A percentile compares a stretch with the other conserved stretches of the same genome.
These are phyloP conservation scores for Centropus bengalensis DNA, from an alignment of 2,113 vertebrate genomes.

Conservation along the genomic window DNA sequence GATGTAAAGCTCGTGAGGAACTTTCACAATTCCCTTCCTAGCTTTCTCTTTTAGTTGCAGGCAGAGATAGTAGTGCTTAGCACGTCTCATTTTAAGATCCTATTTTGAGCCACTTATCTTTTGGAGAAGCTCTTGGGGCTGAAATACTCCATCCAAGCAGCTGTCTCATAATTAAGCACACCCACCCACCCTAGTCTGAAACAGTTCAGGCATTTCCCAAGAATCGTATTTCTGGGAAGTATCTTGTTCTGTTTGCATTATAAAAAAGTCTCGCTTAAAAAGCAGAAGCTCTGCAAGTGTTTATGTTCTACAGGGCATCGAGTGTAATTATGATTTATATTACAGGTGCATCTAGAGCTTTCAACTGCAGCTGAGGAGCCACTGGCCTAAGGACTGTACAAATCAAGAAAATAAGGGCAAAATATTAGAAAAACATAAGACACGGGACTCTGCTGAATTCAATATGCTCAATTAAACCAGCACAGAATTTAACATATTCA, in stretches of 20 bases:
- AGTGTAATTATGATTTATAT: background rate
- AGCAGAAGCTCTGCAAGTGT: background rate
- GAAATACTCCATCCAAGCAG: background rate
- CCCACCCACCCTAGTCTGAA: background rate
- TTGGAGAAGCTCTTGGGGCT: constrained; percentile 14
- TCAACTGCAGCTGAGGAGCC: background rate
- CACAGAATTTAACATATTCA: background rate
- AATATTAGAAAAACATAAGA: background rate
- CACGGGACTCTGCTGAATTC: background rate
- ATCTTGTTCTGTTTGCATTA: background rate
- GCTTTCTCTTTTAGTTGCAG: background rate
- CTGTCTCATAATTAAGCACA: background rate
- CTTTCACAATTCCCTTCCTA: background rate
- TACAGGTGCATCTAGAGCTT: background rate
- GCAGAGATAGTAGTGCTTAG: background rate
- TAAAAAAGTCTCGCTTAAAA: background rate
- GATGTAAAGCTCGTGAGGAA: background rate
- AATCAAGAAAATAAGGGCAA: background rate
- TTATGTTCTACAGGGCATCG: background rate
- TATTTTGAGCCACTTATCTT: background rate
- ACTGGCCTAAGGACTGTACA: background rate
- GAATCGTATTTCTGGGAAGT: background rate
- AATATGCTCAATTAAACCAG: background rate
- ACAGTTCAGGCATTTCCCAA: background rate
- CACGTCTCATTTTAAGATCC: background rate